Evolutionary conservation across 2,888 invertebrate species (phyloP).

Genomic region (Himalopsyche tibetana): DNA sequence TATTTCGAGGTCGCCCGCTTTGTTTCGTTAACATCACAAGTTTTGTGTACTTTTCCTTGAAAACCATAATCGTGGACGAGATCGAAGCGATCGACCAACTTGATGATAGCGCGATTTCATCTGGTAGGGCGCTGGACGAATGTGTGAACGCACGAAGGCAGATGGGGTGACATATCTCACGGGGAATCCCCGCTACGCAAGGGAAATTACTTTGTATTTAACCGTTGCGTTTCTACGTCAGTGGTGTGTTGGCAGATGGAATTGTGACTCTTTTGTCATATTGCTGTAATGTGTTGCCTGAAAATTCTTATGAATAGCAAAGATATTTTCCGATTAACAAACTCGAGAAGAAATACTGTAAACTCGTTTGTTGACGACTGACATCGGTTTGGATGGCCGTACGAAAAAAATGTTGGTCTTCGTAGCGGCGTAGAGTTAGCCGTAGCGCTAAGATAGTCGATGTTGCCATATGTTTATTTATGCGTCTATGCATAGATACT

Average conservation of each 20-base stretch:
- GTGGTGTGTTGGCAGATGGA: neutral
- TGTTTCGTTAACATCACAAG: neutral
- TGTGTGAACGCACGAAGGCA: neutral
- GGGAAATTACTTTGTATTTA: constrained; percentile 28
- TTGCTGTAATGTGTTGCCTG: too few species aligned
- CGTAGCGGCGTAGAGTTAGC: too few species aligned
- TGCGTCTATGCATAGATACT: too few species aligned
- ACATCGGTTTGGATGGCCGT: too few species aligned
- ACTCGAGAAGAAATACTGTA: too few species aligned
- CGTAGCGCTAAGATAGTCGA: too few species aligned
- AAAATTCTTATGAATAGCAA: too few species aligned
- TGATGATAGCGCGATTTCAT: neutral
- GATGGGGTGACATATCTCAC: neutral
- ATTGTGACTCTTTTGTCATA: too few species aligned
- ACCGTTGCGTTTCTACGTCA: neutral
- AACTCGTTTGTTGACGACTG: too few species aligned
- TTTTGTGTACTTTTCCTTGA: neutral
- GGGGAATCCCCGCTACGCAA: neutral
- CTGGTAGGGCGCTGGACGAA: neutral
- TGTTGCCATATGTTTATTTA: too few species aligned
- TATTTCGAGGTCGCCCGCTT: neutral
- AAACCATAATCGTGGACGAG: neutral
- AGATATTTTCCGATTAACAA: too few species aligned
- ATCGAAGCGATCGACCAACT: neutral
- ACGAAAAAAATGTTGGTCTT: too few species aligned